These are phyloP conservation scores for Lycorma delicatula DNA, from an alignment of 1,140 invertebrate species.

Conservation along the genomic window DNA sequence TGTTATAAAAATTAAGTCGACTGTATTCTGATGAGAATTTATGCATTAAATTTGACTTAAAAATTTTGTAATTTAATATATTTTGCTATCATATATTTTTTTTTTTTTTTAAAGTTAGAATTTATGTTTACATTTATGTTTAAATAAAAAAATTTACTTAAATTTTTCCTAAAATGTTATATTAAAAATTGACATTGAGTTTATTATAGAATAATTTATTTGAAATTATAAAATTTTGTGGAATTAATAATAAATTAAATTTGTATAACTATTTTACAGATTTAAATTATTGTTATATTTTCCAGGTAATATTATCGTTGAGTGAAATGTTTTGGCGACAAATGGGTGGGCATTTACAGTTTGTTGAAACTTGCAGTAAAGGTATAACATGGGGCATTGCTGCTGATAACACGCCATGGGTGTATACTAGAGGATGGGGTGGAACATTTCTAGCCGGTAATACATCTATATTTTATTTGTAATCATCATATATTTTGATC, in stretches of 20 bases:
- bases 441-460: constrained; percentile 65
- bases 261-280: neutral
- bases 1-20: no score
- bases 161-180: no score
- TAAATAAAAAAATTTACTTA: no score
- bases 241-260: neutral
- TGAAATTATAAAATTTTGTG: neutral
- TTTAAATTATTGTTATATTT: constrained; percentile 20
- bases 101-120: no score
- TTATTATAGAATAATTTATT: neutral
- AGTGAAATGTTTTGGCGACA: constrained; percentile 70
- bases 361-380: constrained; percentile 61
- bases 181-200: no score
- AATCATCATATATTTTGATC: no score
- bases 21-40: no score
- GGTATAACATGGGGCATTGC: constrained; percentile 84
- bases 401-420: constrained; percentile 73
- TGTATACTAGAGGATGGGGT: constrained; percentile 79
- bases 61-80: no score
- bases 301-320: constrained; percentile 56
- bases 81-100: no score
- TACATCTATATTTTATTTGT: no score
- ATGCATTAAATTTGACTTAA: no score
- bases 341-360: constrained; percentile 72
- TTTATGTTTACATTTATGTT: no score